Percentiles rank a stretch among this genome's conserved stretches.
phyloP scores from a whole-genome alignment of 2,113 vertebrate genomes.

The Passer domesticus region DNA sequence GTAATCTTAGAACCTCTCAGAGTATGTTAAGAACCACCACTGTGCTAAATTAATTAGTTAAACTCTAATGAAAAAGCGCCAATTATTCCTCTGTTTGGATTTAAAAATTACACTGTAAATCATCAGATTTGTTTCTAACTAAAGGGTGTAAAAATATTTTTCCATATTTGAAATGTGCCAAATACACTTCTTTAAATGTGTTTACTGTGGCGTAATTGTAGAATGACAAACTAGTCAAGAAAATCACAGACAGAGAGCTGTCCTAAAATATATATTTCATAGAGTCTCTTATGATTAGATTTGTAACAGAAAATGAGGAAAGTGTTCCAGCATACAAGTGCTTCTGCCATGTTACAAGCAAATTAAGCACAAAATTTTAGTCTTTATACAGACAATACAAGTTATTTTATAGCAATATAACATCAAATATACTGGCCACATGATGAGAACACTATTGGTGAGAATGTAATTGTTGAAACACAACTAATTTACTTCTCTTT shows the following conservation, averaged over 20 bases:
- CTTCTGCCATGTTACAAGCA: not conserved
- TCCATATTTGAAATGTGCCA: not conserved
- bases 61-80: not conserved
- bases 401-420: not conserved
- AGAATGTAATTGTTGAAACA: not conserved
- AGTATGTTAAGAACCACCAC: not conserved
- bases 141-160: slow-evolving; percentile 16
- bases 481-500: not conserved
- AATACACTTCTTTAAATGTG: not conserved
- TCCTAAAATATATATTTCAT: not conserved
- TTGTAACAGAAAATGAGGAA: not conserved
- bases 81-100: not conserved
- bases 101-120: not conserved
- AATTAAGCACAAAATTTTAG: not conserved
- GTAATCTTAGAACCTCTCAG: not conserved
- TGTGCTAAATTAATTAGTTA: not conserved
- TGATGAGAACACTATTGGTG: not conserved
- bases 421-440: not conserved
- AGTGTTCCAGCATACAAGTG: not conserved
- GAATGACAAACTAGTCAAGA: not conserved
- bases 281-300: not conserved
- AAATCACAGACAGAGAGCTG: not conserved
- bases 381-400: not conserved
- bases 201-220: not conserved
- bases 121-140: slow-evolving; percentile 4